phyloP scores from a whole-genome alignment of 2,888 invertebrate genomes.

The Aromia moschata region DNA sequence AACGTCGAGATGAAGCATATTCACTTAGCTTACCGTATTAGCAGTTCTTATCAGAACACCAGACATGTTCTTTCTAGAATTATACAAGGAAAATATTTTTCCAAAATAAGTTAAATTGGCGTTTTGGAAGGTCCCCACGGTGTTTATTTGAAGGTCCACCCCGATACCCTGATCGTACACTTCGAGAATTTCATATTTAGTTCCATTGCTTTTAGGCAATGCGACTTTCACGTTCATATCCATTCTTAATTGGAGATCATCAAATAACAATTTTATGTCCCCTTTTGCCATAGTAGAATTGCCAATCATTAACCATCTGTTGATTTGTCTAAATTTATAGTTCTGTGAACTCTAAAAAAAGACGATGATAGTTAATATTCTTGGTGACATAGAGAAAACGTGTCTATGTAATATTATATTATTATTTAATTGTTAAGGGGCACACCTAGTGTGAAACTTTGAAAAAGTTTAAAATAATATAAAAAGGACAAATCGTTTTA shows the following conservation, averaged over 20 bases:
- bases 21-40: conserved; percentile 41
- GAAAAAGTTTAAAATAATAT: too few species aligned
- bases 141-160: conserved; percentile 20
- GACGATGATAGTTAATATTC: too few species aligned
- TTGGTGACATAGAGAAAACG: too few species aligned
- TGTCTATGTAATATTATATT: too few species aligned
- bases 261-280: conserved; percentile 26
- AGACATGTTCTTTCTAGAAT: conserved; percentile 46
- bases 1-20: background rate
- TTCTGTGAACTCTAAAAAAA: too few species aligned
- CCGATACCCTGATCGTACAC: conserved; percentile 44
- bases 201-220: background rate
- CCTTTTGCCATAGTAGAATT: background rate
- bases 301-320: conserved; percentile 39
- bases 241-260: conserved; percentile 36
- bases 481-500: too few species aligned
- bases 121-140: background rate
- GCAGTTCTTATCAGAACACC: conserved; percentile 45
- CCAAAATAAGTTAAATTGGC: background rate
- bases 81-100: conserved; percentile 41
- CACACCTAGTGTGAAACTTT: too few species aligned
- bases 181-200: conserved; percentile 38
- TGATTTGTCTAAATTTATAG: conserved; percentile 47
- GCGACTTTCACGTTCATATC: conserved; percentile 45
- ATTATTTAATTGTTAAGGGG: too few species aligned